These are phyloP conservation scores for Bos taurus DNA, from an alignment of 2,113 vertebrate genomes.

Conservation along the genomic window DNA sequence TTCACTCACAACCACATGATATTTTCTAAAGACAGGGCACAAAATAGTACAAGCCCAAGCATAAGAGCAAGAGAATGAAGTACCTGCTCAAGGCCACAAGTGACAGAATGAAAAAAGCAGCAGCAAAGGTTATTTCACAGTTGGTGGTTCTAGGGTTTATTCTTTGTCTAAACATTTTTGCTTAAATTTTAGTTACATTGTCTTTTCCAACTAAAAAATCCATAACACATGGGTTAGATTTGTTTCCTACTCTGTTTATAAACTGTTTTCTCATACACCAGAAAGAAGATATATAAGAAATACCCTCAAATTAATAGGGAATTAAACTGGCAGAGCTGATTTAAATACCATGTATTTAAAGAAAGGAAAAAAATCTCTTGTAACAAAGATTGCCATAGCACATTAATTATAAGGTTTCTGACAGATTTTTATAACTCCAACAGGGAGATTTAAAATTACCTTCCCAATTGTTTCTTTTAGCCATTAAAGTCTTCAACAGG, in stretches of 20 bases:
- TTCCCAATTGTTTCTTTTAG: slow-evolving; percentile 46
- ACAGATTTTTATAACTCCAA: slow-evolving; percentile 53
- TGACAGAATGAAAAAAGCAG: not conserved
- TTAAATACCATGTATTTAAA: slow-evolving; percentile 42
- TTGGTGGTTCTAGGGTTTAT: not conserved
- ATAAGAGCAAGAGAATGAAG: not conserved
- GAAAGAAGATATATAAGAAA: not conserved
- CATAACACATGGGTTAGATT: not conserved
- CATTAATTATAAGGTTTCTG: slow-evolving; percentile 56
- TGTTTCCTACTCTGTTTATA: slow-evolving; percentile 14
- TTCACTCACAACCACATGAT: not conserved
- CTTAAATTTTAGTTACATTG: not conserved
- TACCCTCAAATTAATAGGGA: not conserved
- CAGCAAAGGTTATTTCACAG: not conserved
- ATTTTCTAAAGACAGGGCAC: not conserved
- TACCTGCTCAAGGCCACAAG: not conserved
- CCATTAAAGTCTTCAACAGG: slow-evolving; percentile 32
- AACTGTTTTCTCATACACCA: not conserved
- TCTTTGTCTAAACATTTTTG: not conserved
- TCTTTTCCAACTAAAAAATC: not conserved
- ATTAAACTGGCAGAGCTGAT: slow-evolving; percentile 31
- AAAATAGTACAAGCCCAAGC: not conserved
- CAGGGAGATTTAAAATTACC: slow-evolving; percentile 51
- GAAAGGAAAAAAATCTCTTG: not conserved
- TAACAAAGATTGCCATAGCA: slow-evolving; percentile 39